phyloP scores from a whole-genome alignment of 2,797 vertebrate genomes.

The Gobio occitaniae region DNA sequence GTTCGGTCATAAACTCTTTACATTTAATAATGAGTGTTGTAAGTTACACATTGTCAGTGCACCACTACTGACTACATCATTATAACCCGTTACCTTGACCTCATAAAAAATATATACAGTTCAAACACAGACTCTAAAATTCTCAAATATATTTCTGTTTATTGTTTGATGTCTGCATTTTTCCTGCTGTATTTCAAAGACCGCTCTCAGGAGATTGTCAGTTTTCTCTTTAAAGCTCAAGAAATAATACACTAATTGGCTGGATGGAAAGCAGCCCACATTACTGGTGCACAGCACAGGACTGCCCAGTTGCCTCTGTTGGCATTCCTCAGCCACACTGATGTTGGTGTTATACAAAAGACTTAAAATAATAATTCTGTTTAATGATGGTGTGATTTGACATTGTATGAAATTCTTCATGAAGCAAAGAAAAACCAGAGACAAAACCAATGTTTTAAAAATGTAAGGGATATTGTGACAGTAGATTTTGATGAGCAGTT shows the following conservation, averaged over 20 bases:
- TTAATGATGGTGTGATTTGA: not conserved
- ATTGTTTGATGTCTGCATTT: slow-evolving; percentile 74
- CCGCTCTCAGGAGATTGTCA: slow-evolving; percentile 74
- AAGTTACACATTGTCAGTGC: not conserved
- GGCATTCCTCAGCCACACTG: slow-evolving; percentile 66
- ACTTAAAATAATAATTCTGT: not conserved
- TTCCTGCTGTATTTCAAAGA: slow-evolving; percentile 79
- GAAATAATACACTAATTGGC: slow-evolving; percentile 79
- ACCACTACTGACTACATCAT: slow-evolving; percentile 18
- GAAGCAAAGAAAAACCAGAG: not conserved
- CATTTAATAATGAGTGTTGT: not conserved
- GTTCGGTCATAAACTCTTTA: not conserved
- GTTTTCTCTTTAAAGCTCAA: slow-evolving; percentile 78
- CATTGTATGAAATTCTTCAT: not conserved
- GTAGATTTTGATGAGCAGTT: not conserved
- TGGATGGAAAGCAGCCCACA: slow-evolving; percentile 72
- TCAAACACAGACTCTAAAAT: slow-evolving; percentile 72
- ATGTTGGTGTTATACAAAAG: not conserved
- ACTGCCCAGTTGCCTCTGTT: slow-evolving; percentile 50
- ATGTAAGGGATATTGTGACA: not conserved
- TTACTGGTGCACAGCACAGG: slow-evolving; percentile 71
- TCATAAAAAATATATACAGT: slow-evolving; percentile 70
- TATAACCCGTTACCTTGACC: slow-evolving; percentile 70
- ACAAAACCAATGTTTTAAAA: not conserved
- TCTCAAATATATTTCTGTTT: slow-evolving; percentile 74